Conservation (phyloP, 64 coral and sea anemone species). For the Actinia tenebrosa region DNA sequence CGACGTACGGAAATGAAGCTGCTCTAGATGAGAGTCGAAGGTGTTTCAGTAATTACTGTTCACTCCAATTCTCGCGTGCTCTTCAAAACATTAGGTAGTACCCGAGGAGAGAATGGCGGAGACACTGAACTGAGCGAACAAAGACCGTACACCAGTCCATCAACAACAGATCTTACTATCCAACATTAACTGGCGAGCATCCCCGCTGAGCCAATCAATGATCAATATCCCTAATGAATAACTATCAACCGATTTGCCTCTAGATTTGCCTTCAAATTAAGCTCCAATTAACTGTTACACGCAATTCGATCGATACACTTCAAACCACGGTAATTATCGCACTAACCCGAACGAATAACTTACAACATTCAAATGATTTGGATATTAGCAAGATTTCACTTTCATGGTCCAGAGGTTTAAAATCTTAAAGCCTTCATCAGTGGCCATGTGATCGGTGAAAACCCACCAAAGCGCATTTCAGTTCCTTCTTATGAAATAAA, state of each 20-base stretch:
- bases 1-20: background rate
- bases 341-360: background rate
- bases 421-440: background rate
- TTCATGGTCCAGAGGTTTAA: background rate
- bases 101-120: background rate
- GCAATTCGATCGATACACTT: background rate
- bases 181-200: background rate
- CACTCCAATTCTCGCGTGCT: background rate
- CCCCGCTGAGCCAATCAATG: slow-evolving; percentile 2
- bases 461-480: too few species aligned
- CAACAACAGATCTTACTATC: background rate
- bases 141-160: background rate
- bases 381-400: background rate
- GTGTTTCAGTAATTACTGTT: background rate
- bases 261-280: background rate
- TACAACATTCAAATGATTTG: background rate
- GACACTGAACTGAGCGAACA: background rate
- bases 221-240: background rate
- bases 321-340: background rate
- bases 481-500: too few species aligned
- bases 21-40: background rate
- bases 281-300: background rate
- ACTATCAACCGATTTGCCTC: background rate
- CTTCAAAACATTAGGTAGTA: background rate
- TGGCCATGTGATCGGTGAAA: too few species aligned